Conservation (phyloP, 2,888 invertebrate species). For the Acheta domesticus region DNA sequence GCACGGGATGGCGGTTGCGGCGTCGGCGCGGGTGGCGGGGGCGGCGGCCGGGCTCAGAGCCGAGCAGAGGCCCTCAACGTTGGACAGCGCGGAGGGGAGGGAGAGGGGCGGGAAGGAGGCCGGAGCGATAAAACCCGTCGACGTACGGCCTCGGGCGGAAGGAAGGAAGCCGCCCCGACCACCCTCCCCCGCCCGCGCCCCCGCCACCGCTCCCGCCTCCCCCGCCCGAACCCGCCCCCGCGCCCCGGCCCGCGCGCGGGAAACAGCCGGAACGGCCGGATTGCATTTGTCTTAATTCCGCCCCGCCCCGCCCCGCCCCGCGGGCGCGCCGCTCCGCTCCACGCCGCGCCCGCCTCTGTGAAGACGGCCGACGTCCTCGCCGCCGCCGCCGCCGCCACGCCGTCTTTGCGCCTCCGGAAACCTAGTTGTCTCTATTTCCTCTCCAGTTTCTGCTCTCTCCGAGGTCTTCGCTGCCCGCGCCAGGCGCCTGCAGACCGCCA, state of each 20-base stretch:
- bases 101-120: not conserved
- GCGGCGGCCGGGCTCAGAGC: too few species aligned
- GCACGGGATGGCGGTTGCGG: not conserved
- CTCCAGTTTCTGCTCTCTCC: too few species aligned
- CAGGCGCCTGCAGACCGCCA: too few species aligned
- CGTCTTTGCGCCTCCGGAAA: not conserved
- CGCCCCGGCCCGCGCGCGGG: not conserved
- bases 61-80: too few species aligned
- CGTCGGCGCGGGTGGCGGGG: not conserved
- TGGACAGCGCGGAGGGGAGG: too few species aligned
- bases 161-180: not conserved
- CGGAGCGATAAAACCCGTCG: not conserved
- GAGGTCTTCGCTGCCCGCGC: too few species aligned
- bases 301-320: not conserved
- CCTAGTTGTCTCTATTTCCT: too few species aligned
- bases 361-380: not conserved
- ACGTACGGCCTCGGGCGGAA: not conserved
- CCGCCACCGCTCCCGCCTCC: not conserved
- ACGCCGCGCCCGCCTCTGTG: not conserved
- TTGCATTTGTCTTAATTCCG: not conserved
- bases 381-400: not conserved
- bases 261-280: slow-evolving; percentile 2
- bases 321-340: not conserved
- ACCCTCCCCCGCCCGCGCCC: not conserved
- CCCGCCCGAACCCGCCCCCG: not conserved